Evolutionary conservation across 1,140 invertebrate species (phyloP).

Genomic region (Parapsyche elsis): DNA sequence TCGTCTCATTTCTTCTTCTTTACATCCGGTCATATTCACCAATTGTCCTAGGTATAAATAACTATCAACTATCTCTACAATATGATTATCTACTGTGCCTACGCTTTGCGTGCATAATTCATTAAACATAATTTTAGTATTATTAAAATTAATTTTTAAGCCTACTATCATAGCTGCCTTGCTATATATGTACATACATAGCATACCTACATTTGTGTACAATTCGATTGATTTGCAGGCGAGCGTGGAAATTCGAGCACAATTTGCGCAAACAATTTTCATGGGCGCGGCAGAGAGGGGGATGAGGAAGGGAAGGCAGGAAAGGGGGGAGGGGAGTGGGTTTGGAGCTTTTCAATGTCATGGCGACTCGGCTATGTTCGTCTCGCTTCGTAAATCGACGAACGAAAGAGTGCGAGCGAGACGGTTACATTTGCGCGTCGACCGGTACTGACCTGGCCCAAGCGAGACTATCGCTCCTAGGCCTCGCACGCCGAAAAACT

Average conservation of each 20-base stretch:
- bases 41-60: too few species aligned
- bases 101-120: too few species aligned
- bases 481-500: constrained; percentile 16
- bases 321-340: too few species aligned
- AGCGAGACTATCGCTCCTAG: constrained; percentile 47
- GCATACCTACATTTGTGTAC: background rate
- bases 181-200: background rate
- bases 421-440: constrained; percentile 19
- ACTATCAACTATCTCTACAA: too few species aligned
- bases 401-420: constrained; percentile 2
- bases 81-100: too few species aligned
- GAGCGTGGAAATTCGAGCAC: background rate
- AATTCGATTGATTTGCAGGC: background rate
- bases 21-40: too few species aligned
- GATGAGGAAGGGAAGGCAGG: too few species aligned
- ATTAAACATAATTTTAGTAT: too few species aligned
- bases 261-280: background rate
- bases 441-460: constrained; percentile 53
- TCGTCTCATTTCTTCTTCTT: too few species aligned
- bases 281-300: too few species aligned
- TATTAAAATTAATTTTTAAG: too few species aligned
- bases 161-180: background rate
- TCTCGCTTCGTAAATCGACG: constrained; percentile 10
- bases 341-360: constrained; percentile 54
- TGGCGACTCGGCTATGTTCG: constrained; percentile 27